Evolutionary conservation across 2,888 invertebrate species (phyloP), one percentile per base, ranked within the genome.

Genomic region (Eupithecia dodoneata): DNA sequence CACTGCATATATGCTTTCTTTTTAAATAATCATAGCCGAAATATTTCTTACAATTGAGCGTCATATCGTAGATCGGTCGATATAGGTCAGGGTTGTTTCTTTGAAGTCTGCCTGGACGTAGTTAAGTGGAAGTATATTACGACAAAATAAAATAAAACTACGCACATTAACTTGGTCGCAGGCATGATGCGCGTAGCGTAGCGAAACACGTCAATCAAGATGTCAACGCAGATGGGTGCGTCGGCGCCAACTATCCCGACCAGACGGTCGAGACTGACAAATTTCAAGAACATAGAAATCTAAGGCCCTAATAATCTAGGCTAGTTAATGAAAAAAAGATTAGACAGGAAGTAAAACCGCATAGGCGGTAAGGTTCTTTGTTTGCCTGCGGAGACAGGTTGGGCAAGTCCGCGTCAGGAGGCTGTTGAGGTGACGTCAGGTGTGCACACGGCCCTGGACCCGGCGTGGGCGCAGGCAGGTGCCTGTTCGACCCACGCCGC

Each of bases 381-480:
- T 84, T 83, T 84, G 86, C 85, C 84, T 86, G 86, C 84, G 82
- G 74, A 87, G 81, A 82, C 81, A 85, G 88, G 89, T 89, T 89
- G 87, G 84, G 85, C 83, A 84, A 86, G 81, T 85, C 82, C 82
- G 84, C 85, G 87, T 89, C 88, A 83, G 87, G 87, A 94, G 93
- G 94, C 89, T 92, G 88, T 83, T 76, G 82, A 80, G 91, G 86
- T 94, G 92, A 94, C 93, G 93, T 92, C 89, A 93, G 84, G 82
- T 85, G 84, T 94, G 94, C 94, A 93, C 94, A 93, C 94, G 94
- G 92, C 93, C 92, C 94, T 88, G 87, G 84, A 81, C 79, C 84
- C 81, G 74, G 88, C 89, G 94, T 93, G 88, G 93, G 94, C 88
- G 90, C 86, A 82, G 82, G 87, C 91, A 92, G 69, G 47, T 70